phyloP scores from a whole-genome alignment of 2,888 invertebrate species.

The Abrostola triplasia region DNA sequence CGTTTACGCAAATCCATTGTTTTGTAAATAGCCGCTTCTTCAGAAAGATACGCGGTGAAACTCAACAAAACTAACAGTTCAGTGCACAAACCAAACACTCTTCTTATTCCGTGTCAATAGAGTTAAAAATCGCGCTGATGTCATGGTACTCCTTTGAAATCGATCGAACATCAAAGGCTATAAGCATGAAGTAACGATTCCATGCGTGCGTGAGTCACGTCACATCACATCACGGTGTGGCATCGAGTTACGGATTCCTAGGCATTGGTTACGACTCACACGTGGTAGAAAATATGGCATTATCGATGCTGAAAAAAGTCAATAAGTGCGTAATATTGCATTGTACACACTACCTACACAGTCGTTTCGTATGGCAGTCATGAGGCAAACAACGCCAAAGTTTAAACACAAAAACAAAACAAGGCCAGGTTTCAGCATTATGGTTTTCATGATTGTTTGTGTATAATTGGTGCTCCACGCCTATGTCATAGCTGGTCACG shows the following conservation, averaged over 20 bases:
- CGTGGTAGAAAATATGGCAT: slow-evolving; percentile 51
- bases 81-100: background rate
- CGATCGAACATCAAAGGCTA: slow-evolving; percentile 14
- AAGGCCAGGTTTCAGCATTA: slow-evolving; percentile 34
- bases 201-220: slow-evolving; percentile 51
- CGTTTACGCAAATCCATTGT: slow-evolving; percentile 48
- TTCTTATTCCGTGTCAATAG: slow-evolving; percentile 16
- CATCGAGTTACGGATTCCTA: slow-evolving; percentile 58
- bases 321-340: slow-evolving; percentile 49
- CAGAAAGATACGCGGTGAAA: slow-evolving; percentile 21
- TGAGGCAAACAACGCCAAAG: slow-evolving; percentile 33
- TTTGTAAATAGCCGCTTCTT: slow-evolving; percentile 44
- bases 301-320: slow-evolving; percentile 52
- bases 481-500: too few species aligned
- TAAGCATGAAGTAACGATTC: slow-evolving; percentile 20
- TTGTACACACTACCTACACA: slow-evolving; percentile 35
- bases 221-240: slow-evolving; percentile 13
- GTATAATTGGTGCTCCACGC: too few species aligned
- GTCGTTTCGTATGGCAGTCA: slow-evolving; percentile 49
- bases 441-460: slow-evolving; percentile 17
- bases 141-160: slow-evolving; percentile 13
- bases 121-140: slow-evolving; percentile 23
- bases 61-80: slow-evolving; percentile 26
- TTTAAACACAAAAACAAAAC: slow-evolving; percentile 49
- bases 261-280: slow-evolving; percentile 48